Conservation (phyloP, 2,797 vertebrate species). For the Poeciliopsis infans region DNA sequence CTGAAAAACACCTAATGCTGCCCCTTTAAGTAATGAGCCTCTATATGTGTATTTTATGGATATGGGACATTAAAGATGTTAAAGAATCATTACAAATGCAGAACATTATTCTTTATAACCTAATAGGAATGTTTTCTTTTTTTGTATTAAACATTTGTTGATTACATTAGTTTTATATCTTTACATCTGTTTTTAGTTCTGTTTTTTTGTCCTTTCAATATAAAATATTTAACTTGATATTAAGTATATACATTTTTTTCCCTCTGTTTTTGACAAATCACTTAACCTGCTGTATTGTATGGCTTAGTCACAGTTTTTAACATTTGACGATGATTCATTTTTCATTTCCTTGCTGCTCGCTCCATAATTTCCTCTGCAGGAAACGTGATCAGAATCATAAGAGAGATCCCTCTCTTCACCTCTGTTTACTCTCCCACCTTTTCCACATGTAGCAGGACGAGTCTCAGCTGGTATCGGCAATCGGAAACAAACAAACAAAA, state of each 20-base stretch:
- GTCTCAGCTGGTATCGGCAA: slow-evolving; percentile 38
- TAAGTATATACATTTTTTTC: background rate
- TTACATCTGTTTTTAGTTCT: background rate
- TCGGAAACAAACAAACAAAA: slow-evolving; percentile 26
- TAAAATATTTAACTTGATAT: background rate
- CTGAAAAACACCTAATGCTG: too few species aligned
- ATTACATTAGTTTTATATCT: background rate
- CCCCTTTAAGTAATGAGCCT: too few species aligned
- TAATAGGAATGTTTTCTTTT: background rate
- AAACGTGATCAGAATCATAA: slow-evolving; percentile 15
- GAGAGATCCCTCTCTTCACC: slow-evolving; percentile 13
- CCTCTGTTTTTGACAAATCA: background rate
- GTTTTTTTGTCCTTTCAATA: background rate
- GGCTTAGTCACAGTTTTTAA: background rate
- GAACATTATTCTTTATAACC: background rate
- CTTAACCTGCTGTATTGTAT: background rate
- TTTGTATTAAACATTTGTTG: background rate
- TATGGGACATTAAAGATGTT: background rate
- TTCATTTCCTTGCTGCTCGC: slow-evolving; percentile 25
- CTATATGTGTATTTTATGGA: too few species aligned
- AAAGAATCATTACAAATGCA: background rate
- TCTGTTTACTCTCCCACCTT: slow-evolving; percentile 62
- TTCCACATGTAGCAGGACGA: slow-evolving; percentile 67
- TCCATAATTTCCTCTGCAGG: slow-evolving; percentile 35
- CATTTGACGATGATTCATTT: slow-evolving; percentile 36